Conservation (phyloP, 2,888 invertebrate species). For the Argynnis bischoffii region DNA sequence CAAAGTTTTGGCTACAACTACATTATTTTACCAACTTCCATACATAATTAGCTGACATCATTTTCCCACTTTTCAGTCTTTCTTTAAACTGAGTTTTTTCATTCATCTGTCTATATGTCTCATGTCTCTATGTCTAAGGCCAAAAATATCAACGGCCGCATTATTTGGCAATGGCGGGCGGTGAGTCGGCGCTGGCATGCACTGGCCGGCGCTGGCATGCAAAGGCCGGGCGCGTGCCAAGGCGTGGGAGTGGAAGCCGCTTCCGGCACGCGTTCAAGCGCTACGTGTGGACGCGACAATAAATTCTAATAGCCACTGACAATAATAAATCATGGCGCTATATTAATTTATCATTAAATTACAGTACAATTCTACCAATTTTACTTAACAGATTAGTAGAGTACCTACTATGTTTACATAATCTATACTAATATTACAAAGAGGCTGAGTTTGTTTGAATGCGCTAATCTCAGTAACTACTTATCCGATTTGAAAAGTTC, state of each 20-base stretch:
- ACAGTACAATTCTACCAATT: neutral
- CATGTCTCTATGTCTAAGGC: slow-evolving; percentile 19
- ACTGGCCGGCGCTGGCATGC: slow-evolving; percentile 39
- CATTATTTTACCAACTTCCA: too few relatives aligned
- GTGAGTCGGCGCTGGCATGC: slow-evolving; percentile 42
- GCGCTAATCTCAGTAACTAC: too few relatives aligned
- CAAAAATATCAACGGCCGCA: slow-evolving; percentile 40
- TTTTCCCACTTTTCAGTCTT: too few relatives aligned
- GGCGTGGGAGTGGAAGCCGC: slow-evolving; percentile 70
- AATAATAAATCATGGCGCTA: slow-evolving; percentile 7
- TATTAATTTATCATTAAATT: slow-evolving; percentile 8
- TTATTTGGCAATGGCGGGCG: slow-evolving; percentile 36
- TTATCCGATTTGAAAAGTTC: too few relatives aligned
- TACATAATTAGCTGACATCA: too few relatives aligned
- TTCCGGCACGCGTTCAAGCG: slow-evolving; percentile 62
- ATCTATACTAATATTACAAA: too few relatives aligned
- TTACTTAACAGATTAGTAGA: neutral
- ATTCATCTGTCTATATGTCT: neutral
- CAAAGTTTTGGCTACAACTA: too few relatives aligned
- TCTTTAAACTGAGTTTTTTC: too few relatives aligned
- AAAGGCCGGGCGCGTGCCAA: slow-evolving; percentile 61
- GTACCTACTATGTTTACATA: neutral
- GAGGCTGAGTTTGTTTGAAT: too few relatives aligned
- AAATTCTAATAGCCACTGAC: slow-evolving; percentile 16
- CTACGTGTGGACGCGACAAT: slow-evolving; percentile 17